These are phyloP conservation scores for Paraescarpia echinospica DNA, from an alignment of 1,140 invertebrate species.

Conservation along the genomic window DNA sequence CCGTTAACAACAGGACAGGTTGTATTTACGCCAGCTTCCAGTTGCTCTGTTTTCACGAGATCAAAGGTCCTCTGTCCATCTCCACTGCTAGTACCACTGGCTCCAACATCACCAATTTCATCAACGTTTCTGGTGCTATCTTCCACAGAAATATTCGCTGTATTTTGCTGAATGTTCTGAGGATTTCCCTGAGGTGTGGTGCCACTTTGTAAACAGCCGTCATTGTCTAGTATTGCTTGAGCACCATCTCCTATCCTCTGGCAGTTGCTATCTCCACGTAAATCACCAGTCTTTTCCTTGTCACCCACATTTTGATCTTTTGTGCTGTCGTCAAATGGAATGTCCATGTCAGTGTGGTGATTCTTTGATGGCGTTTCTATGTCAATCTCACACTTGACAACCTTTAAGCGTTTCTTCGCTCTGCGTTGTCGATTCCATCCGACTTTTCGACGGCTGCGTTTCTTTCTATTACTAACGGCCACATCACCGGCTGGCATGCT, in stretches of 20 bases:
- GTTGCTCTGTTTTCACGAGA: background rate
- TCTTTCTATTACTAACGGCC: background rate
- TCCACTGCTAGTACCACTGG: background rate
- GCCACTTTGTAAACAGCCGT: background rate
- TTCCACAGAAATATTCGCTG: background rate
- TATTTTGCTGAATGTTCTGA: background rate
- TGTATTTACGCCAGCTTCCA: background rate
- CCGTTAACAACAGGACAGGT: background rate
- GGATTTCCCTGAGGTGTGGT: background rate
- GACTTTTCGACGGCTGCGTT: background rate
- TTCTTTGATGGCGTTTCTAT: background rate
- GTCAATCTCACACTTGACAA: background rate
- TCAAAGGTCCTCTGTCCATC: background rate
- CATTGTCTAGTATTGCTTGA: background rate
- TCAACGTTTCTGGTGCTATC: background rate
- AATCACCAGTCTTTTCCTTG: background rate
- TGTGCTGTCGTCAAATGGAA: background rate
- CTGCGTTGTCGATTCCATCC: background rate
- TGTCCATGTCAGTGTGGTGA: background rate
- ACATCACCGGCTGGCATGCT: background rate
- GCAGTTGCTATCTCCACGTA: background rate
- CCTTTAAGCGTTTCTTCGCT: background rate
- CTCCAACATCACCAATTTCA: background rate
- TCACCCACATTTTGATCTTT: background rate
- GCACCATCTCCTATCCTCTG: background rate